phyloP scores from a whole-genome alignment of 2,113 vertebrate species.

The Eretmochelys imbricata region DNA sequence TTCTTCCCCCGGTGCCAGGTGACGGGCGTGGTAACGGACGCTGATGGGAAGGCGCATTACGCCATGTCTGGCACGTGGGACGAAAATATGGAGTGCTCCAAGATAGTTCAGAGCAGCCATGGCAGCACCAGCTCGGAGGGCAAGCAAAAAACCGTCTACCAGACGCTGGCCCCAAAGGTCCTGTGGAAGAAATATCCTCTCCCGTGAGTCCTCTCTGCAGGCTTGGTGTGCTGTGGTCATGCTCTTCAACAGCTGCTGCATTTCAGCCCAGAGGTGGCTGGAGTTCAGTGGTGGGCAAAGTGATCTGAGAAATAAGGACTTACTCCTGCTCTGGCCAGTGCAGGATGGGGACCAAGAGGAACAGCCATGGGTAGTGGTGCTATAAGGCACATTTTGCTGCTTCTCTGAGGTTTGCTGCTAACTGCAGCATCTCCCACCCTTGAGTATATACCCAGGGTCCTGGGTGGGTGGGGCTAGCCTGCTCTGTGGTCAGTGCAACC shows the following conservation, averaged over 20 bases:
- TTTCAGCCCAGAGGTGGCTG: neutral
- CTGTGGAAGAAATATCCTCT: constrained; percentile 97
- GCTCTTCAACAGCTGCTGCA: neutral
- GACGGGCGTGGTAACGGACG: constrained; percentile 91
- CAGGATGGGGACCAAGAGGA: neutral
- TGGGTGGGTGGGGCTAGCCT: neutral
- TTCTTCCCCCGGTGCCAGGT: constrained; percentile 80
- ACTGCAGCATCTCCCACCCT: neutral
- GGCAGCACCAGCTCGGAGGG: constrained; percentile 87
- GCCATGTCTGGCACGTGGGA: constrained; percentile 98
- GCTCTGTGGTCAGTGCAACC: neutral
- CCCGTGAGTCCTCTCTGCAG: constrained; percentile 83
- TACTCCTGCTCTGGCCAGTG: neutral
- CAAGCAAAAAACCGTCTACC: constrained; percentile 96
- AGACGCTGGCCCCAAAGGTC: constrained; percentile 91
- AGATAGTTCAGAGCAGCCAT: constrained; percentile 92
- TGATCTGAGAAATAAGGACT: too few species aligned
- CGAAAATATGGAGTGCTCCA: constrained; percentile 95
- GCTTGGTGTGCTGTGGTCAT: accelerated
- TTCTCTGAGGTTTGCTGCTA: neutral
- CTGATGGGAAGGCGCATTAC: constrained; percentile 88
- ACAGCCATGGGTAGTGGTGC: neutral
- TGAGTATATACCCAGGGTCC: neutral
- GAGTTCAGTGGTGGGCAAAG: too few species aligned
- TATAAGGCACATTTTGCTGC: neutral